Percentiles rank a stretch among this genome's conserved stretches.
Conservation (phyloP, 2,113 vertebrate species). For the Solea solea region DNA sequence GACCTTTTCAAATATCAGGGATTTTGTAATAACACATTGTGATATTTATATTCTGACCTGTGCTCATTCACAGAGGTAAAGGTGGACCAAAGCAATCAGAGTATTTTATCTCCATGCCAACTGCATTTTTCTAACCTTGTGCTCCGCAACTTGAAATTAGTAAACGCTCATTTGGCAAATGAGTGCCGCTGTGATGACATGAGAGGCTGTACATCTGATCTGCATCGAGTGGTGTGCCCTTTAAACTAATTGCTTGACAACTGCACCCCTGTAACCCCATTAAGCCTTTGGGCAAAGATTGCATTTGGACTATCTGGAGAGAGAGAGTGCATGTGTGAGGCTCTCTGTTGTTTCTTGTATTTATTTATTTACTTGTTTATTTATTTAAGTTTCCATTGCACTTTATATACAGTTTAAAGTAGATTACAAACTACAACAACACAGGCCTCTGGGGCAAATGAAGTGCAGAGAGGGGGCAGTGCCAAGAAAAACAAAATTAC, state of each 20-base stretch:
- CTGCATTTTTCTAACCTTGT: conserved; percentile 25
- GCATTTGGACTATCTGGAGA: not conserved
- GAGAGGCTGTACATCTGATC: conserved; percentile 19
- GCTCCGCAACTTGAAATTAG: conserved; percentile 29
- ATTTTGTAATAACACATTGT: conserved; percentile 46
- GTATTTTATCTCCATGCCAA: conserved; percentile 32
- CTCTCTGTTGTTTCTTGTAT: not conserved
- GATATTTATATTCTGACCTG: conserved; percentile 52
- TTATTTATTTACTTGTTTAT: too few relatives aligned
- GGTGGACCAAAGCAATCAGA: conserved; percentile 16
- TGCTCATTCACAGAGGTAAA: conserved; percentile 41
- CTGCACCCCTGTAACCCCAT: conserved; percentile 35
- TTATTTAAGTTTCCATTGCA: too few relatives aligned
- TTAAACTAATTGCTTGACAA: conserved; percentile 42
- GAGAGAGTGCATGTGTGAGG: not conserved
- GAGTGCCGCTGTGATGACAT: conserved; percentile 4
- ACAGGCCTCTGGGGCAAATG: too few relatives aligned
- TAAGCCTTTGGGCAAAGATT: conserved; percentile 18
- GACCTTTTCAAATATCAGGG: conserved; percentile 56
- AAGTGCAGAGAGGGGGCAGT: too few relatives aligned
- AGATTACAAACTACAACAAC: too few relatives aligned
- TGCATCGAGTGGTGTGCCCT: conserved; percentile 43
- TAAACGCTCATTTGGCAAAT: conserved; percentile 30
- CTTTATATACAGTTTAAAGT: too few relatives aligned
- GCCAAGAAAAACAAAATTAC: too few relatives aligned